A percentile compares a stretch with the other conserved stretches of the same genome.
These are phyloP conservation scores for Synanthedon andrenaeformis DNA, from an alignment of 2,888 invertebrate genomes.

Conservation along the genomic window DNA sequence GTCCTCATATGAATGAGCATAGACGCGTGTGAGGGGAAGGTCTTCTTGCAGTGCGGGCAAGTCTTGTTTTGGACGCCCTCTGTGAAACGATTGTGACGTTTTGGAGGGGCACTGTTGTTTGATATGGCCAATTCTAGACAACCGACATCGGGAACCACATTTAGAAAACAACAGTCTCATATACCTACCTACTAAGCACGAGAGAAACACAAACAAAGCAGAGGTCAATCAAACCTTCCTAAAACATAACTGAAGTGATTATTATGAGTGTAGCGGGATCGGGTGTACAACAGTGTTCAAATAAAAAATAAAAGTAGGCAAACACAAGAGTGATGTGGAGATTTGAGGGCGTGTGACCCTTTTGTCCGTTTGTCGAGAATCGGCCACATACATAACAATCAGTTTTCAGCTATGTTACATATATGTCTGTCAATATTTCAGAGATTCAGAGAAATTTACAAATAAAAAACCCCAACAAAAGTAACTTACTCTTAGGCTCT, in stretches of 20 bases:
- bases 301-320: conserved; percentile 9
- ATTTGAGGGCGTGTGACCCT: background rate
- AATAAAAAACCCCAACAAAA: too few species aligned
- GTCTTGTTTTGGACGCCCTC: conserved; percentile 70
- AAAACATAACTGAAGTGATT: conserved; percentile 64
- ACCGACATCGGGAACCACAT: conserved; percentile 58
- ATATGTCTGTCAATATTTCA: background rate
- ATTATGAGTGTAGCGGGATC: conserved; percentile 49
- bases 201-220: conserved; percentile 28
- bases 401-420: conserved; percentile 56
- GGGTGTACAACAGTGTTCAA: conserved; percentile 4
- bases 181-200: background rate
- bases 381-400: conserved; percentile 65
- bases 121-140: conserved; percentile 80
- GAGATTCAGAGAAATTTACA: too few species aligned
- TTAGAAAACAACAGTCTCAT: conserved; percentile 25
- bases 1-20: conserved; percentile 83
- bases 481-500: too few species aligned
- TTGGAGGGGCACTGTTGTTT: conserved; percentile 77
- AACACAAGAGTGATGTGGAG: conserved; percentile 1
- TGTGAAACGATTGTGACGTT: conserved; percentile 72
- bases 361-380: conserved; percentile 52
- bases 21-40: conserved; percentile 82
- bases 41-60: conserved; percentile 78
- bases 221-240: conserved; percentile 8